phyloP scores from a whole-genome alignment of 2,797 vertebrate species.

The Chelmon rostratus region DNA sequence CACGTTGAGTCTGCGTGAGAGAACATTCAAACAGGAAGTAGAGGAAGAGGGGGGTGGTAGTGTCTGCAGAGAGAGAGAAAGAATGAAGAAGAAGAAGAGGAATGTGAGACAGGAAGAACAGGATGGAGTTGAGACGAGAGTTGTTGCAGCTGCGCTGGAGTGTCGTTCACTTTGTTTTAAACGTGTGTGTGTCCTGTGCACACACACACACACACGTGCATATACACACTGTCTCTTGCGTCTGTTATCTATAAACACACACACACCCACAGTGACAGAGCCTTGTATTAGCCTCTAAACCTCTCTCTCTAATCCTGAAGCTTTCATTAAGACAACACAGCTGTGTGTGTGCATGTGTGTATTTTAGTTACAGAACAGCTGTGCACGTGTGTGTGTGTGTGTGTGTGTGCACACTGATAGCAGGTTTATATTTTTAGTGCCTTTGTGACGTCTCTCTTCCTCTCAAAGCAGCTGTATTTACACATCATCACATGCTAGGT shows the following conservation, averaged over 20 bases:
- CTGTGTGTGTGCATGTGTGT: constrained; percentile 33
- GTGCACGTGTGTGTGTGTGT: neutral
- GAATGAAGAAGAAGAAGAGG: neutral
- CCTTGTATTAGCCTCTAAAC: constrained; percentile 30
- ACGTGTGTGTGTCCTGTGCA: neutral
- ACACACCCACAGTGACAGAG: constrained; percentile 18
- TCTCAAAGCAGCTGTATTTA: neutral
- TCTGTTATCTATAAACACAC: constrained; percentile 31
- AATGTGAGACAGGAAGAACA: neutral
- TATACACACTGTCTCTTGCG: constrained; percentile 2
- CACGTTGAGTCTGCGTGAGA: neutral
- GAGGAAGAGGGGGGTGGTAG: neutral
- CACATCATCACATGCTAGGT: too few species aligned
- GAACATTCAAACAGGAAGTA: neutral
- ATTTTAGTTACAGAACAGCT: neutral
- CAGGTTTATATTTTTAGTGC: constrained; percentile 31
- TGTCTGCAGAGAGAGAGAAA: neutral
- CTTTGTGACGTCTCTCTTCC: constrained; percentile 2
- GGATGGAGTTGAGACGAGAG: constrained; percentile 3
- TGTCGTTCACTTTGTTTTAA: constrained; percentile 11
- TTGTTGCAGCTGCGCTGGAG: constrained; percentile 37
- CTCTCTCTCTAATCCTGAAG: constrained; percentile 14
- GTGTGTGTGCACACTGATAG: neutral
- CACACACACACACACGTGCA: neutral
- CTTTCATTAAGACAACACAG: constrained; percentile 57